These are phyloP conservation scores for Sciaenops ocellatus DNA, from an alignment of 2,797 vertebrate genomes.

Conservation along the genomic window DNA sequence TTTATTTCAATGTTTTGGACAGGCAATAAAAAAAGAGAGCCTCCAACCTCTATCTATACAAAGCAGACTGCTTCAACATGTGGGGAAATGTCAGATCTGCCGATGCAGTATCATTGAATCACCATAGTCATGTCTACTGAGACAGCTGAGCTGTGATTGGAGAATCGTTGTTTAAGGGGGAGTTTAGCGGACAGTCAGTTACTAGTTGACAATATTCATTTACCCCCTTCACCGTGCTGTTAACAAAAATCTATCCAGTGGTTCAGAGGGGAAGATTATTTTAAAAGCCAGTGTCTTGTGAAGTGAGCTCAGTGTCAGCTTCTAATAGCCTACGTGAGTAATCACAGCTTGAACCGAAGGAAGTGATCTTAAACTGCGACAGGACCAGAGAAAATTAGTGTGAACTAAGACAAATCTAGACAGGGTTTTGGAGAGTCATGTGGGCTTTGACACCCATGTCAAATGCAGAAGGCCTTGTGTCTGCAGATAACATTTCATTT, in stretches of 20 bases:
- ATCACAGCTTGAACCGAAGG: constrained; percentile 21
- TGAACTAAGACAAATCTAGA: constrained; percentile 7
- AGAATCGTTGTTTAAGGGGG: not conserved
- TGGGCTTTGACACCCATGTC: not conserved
- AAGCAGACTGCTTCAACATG: not conserved
- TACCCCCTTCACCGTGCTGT: not conserved
- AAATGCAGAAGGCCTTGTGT: not conserved
- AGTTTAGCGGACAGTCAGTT: not conserved
- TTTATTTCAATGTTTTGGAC: too few relatives aligned
- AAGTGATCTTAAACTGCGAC: constrained; percentile 16
- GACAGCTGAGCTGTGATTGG: not conserved
- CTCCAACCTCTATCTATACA: too few relatives aligned
- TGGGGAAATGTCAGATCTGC: not conserved
- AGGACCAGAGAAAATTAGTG: constrained; percentile 9
- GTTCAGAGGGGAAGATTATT: constrained; percentile 13
- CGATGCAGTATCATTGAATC: not conserved
- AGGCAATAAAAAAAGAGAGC: too few relatives aligned
- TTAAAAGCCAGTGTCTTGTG: constrained; percentile 17
- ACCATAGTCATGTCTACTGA: not conserved
- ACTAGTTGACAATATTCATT: not conserved
- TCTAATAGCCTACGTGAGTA: constrained; percentile 2
- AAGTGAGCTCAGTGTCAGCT: constrained; percentile 21
- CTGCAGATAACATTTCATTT: not conserved
- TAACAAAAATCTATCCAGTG: not conserved
- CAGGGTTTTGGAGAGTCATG: not conserved